Conservation (phyloP, 2,888 invertebrate genomes). For the Lasioglossum morio region DNA sequence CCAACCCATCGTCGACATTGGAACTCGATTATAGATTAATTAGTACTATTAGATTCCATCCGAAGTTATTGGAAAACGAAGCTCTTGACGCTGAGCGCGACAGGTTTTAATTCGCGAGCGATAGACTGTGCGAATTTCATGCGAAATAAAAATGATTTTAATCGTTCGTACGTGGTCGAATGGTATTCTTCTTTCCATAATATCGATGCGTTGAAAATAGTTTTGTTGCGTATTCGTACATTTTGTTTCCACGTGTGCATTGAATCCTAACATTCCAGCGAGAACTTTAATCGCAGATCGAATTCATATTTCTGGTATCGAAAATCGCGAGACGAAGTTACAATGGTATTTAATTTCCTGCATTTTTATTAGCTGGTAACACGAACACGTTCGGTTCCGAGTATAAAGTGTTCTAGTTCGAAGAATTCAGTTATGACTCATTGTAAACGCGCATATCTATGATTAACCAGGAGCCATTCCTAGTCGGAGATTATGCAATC, state of each 20-base stretch:
- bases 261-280: not conserved
- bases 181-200: too few species aligned
- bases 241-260: too few species aligned
- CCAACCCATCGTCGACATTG: not conserved
- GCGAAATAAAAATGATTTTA: not conserved
- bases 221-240: too few species aligned
- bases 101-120: not conserved
- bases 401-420: not conserved
- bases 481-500: not conserved
- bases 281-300: not conserved
- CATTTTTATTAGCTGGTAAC: not conserved
- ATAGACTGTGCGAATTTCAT: not conserved
- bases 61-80: not conserved
- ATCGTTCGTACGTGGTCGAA: too few species aligned
- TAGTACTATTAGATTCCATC: not conserved
- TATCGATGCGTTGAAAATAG: too few species aligned
- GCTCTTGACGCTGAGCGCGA: not conserved
- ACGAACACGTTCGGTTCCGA: constrained; percentile 1
- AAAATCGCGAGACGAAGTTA: not conserved
- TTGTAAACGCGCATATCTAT: constrained; percentile 1
- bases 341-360: not conserved
- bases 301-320: not conserved
- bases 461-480: not conserved
- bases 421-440: not conserved
- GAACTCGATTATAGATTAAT: not conserved